Percentiles rank a stretch among this genome's conserved stretches.
phyloP scores from a whole-genome alignment of 2,888 invertebrate species.

The Bellardia pandia region DNA sequence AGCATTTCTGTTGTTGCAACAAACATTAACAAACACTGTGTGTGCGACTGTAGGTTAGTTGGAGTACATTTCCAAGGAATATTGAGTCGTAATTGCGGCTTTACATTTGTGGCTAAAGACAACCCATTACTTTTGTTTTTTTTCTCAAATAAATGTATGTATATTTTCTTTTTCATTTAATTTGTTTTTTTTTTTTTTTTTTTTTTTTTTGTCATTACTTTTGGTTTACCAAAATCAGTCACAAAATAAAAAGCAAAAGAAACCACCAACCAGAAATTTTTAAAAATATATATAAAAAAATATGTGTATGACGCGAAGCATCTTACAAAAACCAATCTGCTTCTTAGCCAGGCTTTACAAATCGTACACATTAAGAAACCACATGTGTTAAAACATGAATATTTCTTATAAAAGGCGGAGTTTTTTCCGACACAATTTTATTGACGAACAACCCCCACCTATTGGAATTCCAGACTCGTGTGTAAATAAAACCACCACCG shows the following conservation, averaged over 20 bases:
- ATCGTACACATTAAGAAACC: conserved; percentile 58
- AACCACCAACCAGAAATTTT: conserved; percentile 61
- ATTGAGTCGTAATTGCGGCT: conserved; percentile 79
- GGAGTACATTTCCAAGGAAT: conserved; percentile 55
- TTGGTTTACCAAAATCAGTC: conserved; percentile 62
- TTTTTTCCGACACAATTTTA: conserved; percentile 20
- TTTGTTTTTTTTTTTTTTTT: no score
- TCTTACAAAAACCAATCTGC: conserved; percentile 40
- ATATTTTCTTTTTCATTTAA: conserved; percentile 49
- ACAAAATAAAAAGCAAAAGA: not conserved
- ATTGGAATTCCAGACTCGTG: conserved; percentile 10
- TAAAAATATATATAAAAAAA: conserved; percentile 3
- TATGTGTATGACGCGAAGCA: not conserved
- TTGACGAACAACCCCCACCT: conserved; percentile 52
- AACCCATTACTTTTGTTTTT: conserved; percentile 75
- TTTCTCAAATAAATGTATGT: not conserved
- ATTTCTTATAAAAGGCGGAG: conserved; percentile 64
- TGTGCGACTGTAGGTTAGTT: conserved; percentile 20
- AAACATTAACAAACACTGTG: conserved; percentile 6
- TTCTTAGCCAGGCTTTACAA: conserved; percentile 13
- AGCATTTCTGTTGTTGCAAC: conserved; percentile 19
- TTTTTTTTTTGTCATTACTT: conserved; percentile 27
- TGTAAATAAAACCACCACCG: conserved; percentile 49
- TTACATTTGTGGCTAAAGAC: conserved; percentile 81
- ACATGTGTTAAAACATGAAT: conserved; percentile 61